Percentiles rank a stretch among this genome's conserved stretches.
phyloP scores from a whole-genome alignment of 2,888 invertebrate genomes.

The Coelinius sp. region DNA sequence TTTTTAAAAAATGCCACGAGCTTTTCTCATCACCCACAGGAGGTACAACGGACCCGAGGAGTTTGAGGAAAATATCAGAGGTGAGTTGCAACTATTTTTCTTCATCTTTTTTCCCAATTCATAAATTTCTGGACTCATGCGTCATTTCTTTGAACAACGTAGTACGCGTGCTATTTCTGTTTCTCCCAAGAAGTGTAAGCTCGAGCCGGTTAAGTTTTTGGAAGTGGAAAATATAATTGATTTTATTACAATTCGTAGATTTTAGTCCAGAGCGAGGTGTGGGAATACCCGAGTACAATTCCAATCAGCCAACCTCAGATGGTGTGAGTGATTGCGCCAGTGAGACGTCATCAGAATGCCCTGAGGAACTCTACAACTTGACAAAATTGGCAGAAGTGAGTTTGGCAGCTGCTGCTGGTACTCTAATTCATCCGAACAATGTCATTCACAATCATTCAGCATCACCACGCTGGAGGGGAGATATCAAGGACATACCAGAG shows the following conservation, averaged over 20 bases:
- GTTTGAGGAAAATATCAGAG: constrained; percentile 60
- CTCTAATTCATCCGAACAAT: constrained; percentile 71
- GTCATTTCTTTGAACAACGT: constrained; percentile 48
- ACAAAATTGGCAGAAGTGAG: constrained; percentile 83
- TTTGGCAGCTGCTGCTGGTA: constrained; percentile 76
- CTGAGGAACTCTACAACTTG: constrained; percentile 81
- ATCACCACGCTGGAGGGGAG: constrained; percentile 47
- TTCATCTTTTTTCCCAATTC: constrained; percentile 12
- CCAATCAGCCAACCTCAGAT: constrained; percentile 66
- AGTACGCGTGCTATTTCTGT: constrained; percentile 66
- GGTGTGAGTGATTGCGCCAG: constrained; percentile 69
- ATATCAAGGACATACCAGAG: constrained; percentile 16
- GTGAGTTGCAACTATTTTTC: constrained; percentile 48
- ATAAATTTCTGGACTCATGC: constrained; percentile 30
- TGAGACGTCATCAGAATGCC: constrained; percentile 69
- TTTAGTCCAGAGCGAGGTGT: constrained; percentile 63
- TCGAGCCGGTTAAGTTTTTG: background rate
- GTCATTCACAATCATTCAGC: constrained; percentile 57
- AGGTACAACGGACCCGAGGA: constrained; percentile 71
- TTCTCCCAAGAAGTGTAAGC: constrained; percentile 57
- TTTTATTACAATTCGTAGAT: constrained; percentile 49
- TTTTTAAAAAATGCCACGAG: constrained; percentile 74
- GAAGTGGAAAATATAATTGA: constrained; percentile 9
- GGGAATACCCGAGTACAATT: constrained; percentile 61
- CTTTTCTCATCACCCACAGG: constrained; percentile 77